Conservation (phyloP, 2,888 invertebrate species). For the Eremobia ochroleuca region DNA sequence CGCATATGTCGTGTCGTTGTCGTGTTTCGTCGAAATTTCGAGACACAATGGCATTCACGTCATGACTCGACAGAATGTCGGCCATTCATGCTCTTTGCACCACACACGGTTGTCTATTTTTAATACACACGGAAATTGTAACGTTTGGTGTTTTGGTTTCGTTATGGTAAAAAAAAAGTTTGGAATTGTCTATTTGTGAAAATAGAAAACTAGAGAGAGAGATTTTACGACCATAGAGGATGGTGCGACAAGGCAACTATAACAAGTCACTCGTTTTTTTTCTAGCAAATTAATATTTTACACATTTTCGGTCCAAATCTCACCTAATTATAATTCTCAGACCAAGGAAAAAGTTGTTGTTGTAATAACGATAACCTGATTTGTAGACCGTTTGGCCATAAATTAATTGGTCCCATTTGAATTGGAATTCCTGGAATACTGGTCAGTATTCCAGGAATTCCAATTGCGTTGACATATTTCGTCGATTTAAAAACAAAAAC, state of each 20-base stretch:
- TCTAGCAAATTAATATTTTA: neutral
- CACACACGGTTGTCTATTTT: constrained; percentile 62
- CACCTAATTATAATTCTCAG: neutral
- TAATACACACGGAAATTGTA: constrained; percentile 56
- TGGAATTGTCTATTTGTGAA: constrained; percentile 1
- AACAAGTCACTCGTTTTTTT: neutral
- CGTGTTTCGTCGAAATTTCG: constrained; percentile 85
- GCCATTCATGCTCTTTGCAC: constrained; percentile 85
- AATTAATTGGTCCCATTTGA: neutral
- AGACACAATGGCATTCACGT: constrained; percentile 89
- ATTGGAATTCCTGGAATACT: neutral
- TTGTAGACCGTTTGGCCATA: neutral
- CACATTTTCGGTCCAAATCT: neutral
- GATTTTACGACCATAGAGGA: neutral
- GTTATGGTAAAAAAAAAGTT: constrained; percentile 16
- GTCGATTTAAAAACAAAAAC: neutral
- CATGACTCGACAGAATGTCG: constrained; percentile 86
- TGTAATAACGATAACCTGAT: too few relatives aligned
- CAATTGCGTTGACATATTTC: neutral
- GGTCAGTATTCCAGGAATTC: too few relatives aligned
- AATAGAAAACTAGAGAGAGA: neutral
- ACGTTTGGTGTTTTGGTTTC: constrained; percentile 44
- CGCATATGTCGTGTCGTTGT: constrained; percentile 77
- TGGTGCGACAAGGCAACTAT: neutral
- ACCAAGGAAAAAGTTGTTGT: neutral